Evolutionary conservation across 2,888 invertebrate genomes (phyloP).

Genomic region (Beris chalybata): DNA sequence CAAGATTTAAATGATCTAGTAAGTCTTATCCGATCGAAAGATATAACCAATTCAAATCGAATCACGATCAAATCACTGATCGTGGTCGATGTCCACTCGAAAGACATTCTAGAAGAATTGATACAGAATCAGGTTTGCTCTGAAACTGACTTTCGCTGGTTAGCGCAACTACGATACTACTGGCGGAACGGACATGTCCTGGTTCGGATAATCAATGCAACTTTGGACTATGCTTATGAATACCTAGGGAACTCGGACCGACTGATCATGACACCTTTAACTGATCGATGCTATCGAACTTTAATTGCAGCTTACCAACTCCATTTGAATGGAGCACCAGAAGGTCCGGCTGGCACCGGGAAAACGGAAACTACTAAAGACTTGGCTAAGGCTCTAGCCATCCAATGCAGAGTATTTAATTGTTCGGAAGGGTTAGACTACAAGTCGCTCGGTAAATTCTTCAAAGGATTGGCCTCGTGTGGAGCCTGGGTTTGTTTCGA

Average conservation of each 20-base stretch:
- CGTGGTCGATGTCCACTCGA: conserved; percentile 71
- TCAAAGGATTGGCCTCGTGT: conserved; percentile 70
- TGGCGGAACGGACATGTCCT: conserved; percentile 62
- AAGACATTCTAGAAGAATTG: conserved; percentile 66
- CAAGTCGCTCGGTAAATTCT: conserved; percentile 71
- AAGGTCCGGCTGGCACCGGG: conserved; percentile 82
- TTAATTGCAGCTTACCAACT: conserved; percentile 71
- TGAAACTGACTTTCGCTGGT: conserved; percentile 70
- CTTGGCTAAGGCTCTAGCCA: conserved; percentile 86
- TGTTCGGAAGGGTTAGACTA: conserved; percentile 74
- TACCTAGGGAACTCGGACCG: conserved; percentile 70
- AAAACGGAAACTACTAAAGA: conserved; percentile 93
- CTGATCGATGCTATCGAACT: conserved; percentile 70
- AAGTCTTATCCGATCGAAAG: conserved; percentile 60
- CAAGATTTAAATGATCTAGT: conserved; percentile 61
- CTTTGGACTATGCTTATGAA: conserved; percentile 70
- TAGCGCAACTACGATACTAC: conserved; percentile 72
- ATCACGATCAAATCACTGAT: conserved; percentile 71
- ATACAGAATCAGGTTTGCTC: conserved; percentile 58
- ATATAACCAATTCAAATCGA: conserved; percentile 61
- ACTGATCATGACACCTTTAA: conserved; percentile 63
- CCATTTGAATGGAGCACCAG: conserved; percentile 70
- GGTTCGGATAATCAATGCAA: conserved; percentile 68
- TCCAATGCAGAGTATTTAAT: conserved; percentile 78
- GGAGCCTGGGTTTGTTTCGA: conserved; percentile 79